Conservation (phyloP, 1,140 invertebrate species). For the Lepidurus arcticus region DNA sequence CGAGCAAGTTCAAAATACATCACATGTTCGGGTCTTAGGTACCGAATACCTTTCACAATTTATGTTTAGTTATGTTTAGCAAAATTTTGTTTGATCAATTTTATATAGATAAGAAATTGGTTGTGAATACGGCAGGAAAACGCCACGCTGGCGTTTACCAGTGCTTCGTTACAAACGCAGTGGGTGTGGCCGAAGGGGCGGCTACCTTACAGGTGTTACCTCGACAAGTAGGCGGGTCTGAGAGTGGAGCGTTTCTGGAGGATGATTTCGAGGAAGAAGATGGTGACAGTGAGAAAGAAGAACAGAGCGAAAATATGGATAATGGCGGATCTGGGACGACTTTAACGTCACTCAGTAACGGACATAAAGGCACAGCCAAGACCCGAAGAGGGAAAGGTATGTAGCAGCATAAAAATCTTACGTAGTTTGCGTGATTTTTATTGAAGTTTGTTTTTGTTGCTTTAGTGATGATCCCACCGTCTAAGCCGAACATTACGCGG, state of each 20-base stretch:
- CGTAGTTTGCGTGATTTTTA: background rate
- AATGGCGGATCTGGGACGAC: no score
- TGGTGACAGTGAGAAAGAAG: conserved; percentile 28
- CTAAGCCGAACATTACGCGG: conserved; percentile 73
- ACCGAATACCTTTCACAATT: conserved; percentile 31
- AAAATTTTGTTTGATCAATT: conserved; percentile 40
- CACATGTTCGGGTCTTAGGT: conserved; percentile 39
- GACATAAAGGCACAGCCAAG: no score
- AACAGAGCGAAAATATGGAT: background rate
- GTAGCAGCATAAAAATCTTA: background rate
- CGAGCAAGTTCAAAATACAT: conserved; percentile 52
- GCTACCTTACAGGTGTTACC: conserved; percentile 65
- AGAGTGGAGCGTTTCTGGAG: background rate
- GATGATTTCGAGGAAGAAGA: conserved; percentile 29
- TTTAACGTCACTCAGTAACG: no score
- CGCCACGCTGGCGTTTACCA: conserved; percentile 80
- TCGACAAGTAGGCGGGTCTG: background rate
- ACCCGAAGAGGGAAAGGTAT: background rate
- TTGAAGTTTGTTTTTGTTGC: conserved; percentile 38
- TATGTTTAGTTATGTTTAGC: conserved; percentile 43
- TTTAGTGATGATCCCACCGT: conserved; percentile 75
- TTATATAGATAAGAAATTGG: conserved; percentile 50
- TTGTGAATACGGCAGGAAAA: conserved; percentile 64
- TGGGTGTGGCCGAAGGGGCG: conserved; percentile 56
- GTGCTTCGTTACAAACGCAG: conserved; percentile 75